Percentiles rank a stretch among this genome's conserved stretches.
Evolutionary conservation across 35 echinoderm and acorn worm species (phyloP).

Genomic region (Apostichopus parvimensis): DNA sequence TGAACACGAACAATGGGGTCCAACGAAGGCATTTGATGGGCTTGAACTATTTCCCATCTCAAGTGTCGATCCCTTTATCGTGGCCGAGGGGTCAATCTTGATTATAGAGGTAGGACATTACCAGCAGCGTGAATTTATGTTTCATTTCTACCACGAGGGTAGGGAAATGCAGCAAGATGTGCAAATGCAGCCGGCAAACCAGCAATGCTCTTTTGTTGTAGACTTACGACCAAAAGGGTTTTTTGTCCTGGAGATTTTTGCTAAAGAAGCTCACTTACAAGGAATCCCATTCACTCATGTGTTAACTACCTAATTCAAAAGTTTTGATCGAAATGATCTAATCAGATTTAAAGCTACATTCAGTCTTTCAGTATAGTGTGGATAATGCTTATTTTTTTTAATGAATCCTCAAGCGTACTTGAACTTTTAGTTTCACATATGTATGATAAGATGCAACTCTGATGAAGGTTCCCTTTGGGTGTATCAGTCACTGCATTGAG

Average conservation of each 20-base stretch:
- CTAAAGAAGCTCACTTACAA: background rate
- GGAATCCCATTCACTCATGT: constrained; percentile 48
- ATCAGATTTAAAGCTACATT: no score
- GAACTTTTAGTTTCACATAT: no score
- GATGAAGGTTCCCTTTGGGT: no score
- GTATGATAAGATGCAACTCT: no score
- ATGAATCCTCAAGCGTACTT: no score
- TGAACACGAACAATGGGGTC: no score
- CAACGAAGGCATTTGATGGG: constrained; percentile 48
- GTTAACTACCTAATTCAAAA: constrained; percentile 44
- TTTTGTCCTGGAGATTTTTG: constrained; percentile 45
- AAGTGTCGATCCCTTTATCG: constrained; percentile 71
- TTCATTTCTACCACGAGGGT: background rate
- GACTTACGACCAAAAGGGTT: background rate
- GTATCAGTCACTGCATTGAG: no score
- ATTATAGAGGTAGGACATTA: constrained; percentile 54
- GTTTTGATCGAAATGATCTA: background rate
- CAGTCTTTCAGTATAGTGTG: no score
- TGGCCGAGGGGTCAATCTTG: constrained; percentile 30
- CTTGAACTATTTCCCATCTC: constrained; percentile 64
- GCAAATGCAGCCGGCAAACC: background rate
- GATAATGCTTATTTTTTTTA: no score
- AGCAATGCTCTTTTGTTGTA: constrained; percentile 4
- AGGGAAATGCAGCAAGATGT: background rate
- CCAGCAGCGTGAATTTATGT: background rate